Base-by-base conservation (phyloP, 1,140 invertebrate genomes). In the Apolygus lucorum region DNA sequence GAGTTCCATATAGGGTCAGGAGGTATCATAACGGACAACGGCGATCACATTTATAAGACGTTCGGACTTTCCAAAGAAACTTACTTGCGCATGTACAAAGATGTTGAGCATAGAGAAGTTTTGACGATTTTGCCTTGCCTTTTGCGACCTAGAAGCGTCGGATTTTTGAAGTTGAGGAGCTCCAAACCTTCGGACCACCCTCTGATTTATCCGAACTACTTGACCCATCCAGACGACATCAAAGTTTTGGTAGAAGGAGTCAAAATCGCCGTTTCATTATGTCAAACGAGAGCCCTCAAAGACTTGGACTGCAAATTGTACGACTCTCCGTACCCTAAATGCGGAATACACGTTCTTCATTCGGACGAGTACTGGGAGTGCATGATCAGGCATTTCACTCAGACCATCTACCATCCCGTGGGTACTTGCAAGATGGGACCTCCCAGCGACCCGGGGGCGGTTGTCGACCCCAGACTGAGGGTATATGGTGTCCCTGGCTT, bases 291-390 rank as follows among this genome's bases (percentile, higher is more conserved):
- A 63, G 63, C 78, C 1, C 75, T 81, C 63, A 68, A 76, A 67
- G 81, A 80, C 67, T 79, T 87, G 2, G 81, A 83, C 24, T 78
- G 85, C 0, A 82, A 82, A 70, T 69, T 92, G 14, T 85, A 86
- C 72, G 81, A 84, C 1, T 79, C 82, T 0, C 83, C 84, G 2
- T 79, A 90, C 2, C 82, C 85, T 17, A 84, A 83, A 1, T 91
- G 90, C 78, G 77, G 82, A 69, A 81, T 85, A 49, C 82, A 84
- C 42, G 75, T 79, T 0, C 85, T 86, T 73, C 84, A 84, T 49
- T 85, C 84, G 0, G 85, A 88, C 72, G 81, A 78, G 11, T 93
- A 92, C 76, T 91, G 88, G 80, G 84, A 84, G 68, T 91, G 90
- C 75, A 80, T 87, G 68, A 83, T 85, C 0, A 71, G 79, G 14